Evolutionary conservation across 2,797 vertebrate genomes (phyloP).

Genomic region (Gymnocypris eckloni): DNA sequence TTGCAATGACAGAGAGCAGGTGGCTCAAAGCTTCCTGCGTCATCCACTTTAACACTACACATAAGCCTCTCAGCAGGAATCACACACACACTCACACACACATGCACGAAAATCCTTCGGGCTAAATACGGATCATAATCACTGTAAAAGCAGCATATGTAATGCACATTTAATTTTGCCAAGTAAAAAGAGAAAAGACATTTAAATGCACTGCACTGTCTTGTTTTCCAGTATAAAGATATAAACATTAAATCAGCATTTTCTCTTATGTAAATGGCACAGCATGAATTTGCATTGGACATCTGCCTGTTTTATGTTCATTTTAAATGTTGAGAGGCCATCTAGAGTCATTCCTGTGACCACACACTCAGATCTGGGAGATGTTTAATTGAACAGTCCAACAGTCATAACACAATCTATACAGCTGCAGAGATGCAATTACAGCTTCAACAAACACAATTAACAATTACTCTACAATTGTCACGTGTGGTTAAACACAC

Average conservation of each 20-base stretch:
- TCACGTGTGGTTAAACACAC: neutral
- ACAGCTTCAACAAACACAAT: neutral
- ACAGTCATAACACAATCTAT: neutral
- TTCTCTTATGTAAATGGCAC: constrained; percentile 13
- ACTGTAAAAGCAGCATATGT: constrained; percentile 4
- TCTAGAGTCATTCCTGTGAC: neutral
- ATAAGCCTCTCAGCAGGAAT: constrained; percentile 51
- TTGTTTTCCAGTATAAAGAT: neutral
- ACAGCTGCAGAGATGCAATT: neutral
- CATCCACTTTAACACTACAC: constrained; percentile 50
- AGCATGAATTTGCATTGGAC: constrained; percentile 14
- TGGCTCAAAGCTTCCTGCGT: constrained; percentile 52
- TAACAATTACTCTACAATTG: neutral
- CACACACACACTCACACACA: constrained; percentile 25
- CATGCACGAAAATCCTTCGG: constrained; percentile 15
- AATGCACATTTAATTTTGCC: neutral
- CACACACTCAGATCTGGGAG: neutral
- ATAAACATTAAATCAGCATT: neutral
- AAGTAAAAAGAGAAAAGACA: neutral
- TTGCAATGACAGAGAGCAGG: constrained; percentile 41
- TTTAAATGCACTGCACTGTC: neutral
- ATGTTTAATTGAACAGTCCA: neutral
- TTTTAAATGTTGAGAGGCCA: neutral
- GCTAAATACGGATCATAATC: constrained; percentile 37
- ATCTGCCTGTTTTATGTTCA: constrained; percentile 32